These are phyloP conservation scores for Chloropsis hardwickii DNA, from an alignment of 2,113 vertebrate species.

Conservation along the genomic window DNA sequence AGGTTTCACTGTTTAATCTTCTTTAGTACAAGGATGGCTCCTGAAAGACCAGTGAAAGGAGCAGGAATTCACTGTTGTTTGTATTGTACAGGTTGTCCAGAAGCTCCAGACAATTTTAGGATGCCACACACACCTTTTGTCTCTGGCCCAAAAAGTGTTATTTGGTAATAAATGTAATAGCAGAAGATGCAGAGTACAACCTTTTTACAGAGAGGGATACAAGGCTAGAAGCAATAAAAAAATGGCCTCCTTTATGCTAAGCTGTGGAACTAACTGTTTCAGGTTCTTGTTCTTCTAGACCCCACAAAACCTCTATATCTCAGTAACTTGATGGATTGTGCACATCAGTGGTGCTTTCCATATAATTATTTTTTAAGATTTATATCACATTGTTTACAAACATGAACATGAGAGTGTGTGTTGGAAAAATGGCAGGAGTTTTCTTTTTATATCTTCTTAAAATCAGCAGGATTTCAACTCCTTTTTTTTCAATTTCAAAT, in stretches of 20 bases:
- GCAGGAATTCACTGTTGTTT: not conserved
- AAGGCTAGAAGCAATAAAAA: not conserved
- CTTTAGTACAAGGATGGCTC: not conserved
- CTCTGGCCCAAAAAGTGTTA: not conserved
- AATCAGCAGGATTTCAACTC: not conserved
- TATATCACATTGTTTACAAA: not conserved
- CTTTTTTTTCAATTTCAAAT: not conserved
- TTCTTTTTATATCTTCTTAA: not conserved
- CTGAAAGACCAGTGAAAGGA: not conserved
- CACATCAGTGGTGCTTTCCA: not conserved
- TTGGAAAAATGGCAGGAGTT: not conserved
- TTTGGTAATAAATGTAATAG: not conserved
- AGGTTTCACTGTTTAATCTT: not conserved
- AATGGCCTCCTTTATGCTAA: not conserved
- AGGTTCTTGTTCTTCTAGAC: not conserved
- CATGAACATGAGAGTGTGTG: fast-evolving
- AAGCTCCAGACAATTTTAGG: not conserved
- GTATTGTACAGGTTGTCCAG: not conserved
- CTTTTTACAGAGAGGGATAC: not conserved
- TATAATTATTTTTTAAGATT: not conserved
- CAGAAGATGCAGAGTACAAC: not conserved
- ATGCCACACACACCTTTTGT: not conserved
- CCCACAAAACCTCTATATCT: not conserved
- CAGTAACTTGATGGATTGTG: not conserved
- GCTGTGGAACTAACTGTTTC: not conserved